Base-by-base conservation (phyloP, 2,888 invertebrate species). In the Drosophila pseudotakahashii region DNA sequence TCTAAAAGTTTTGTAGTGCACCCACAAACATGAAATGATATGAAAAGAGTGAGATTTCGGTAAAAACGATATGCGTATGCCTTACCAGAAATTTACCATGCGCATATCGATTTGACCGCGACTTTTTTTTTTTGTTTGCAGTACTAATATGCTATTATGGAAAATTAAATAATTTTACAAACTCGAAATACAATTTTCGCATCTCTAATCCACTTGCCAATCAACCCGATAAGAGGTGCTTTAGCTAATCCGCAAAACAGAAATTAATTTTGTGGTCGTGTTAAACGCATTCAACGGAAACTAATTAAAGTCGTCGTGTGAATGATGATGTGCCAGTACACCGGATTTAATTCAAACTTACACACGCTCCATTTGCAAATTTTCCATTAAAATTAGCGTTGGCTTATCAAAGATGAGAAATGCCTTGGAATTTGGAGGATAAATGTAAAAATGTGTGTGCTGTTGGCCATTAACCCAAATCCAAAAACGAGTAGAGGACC, bases 201-300 rank as follows among this genome's bases (percentile, higher is more conserved):
- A 41, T 55, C 34, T 42, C 54, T 16, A 30, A 34, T 10, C 3
- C 48, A 34, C 7, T 13, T 4, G n/a, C 7, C 7, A 41, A 37
- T 45, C n/a, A n/a, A 7, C 34, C 26, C 53, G 11, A 34, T 36
- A 39, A n/a, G 11, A 47, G 39, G 14, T 30, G 41, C 48, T 23
- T 13, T 51, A 57, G 45, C 50, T 73, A 75, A 73, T 80, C 82
- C 82, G 45, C 59, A 73, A 76, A 34, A 77, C 67, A 64, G 51
- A 71, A 81, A 78, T 78, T 73, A 77, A 81, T 77, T 79, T 69
- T 66, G 61, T 41, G 69, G 54, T 47, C 62, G 73, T 73, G 75
- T 72, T 73, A 69, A 78, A 69, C 75, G 84, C 74, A 73, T 73
- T 81, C 73, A 73, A 71, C 68, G 74, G 67, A 58, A 75, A 76